These are phyloP conservation scores for Oxytorus armatus DNA, from an alignment of 2,888 invertebrate species.

Conservation along the genomic window DNA sequence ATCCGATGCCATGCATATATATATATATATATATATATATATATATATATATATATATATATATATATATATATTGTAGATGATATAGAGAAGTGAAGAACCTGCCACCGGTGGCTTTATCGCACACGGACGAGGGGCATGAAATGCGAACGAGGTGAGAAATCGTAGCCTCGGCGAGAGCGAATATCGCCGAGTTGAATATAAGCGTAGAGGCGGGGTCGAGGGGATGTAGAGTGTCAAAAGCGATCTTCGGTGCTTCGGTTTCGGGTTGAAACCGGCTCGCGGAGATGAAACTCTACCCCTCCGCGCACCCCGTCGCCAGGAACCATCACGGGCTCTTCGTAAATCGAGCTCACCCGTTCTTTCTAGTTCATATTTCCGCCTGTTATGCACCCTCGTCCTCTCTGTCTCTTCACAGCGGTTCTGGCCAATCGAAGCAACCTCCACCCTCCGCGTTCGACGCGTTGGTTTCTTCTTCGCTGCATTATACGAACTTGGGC, in stretches of 20 bases:
- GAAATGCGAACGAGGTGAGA: slow-evolving; percentile 68
- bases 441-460: not conserved
- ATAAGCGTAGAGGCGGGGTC: slow-evolving; percentile 46
- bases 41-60: no score
- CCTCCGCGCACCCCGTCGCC: no score
- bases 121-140: slow-evolving; percentile 46
- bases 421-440: slow-evolving; percentile 25
- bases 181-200: slow-evolving; percentile 60
- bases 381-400: not conserved
- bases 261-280: slow-evolving; percentile 66
- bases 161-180: slow-evolving; percentile 49
- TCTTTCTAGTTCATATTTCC: slow-evolving; percentile 44
- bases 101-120: slow-evolving; percentile 44
- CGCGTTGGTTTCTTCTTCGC: slow-evolving; percentile 1
- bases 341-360: slow-evolving; percentile 17
- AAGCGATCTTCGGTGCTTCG: slow-evolving; percentile 49
- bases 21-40: no score
- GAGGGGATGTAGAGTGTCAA: slow-evolving; percentile 43
- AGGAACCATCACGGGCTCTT: slow-evolving; percentile 25
- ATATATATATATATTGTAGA: slow-evolving; percentile 32
- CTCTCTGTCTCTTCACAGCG: not conserved
- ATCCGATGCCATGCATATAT: no score
- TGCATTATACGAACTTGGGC: slow-evolving; percentile 10
- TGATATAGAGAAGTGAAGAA: slow-evolving; percentile 30
- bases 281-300: slow-evolving; percentile 67